Base-by-base conservation (phyloP, 2,797 vertebrate species). In the Microctenopoma stevenorrisi region DNA sequence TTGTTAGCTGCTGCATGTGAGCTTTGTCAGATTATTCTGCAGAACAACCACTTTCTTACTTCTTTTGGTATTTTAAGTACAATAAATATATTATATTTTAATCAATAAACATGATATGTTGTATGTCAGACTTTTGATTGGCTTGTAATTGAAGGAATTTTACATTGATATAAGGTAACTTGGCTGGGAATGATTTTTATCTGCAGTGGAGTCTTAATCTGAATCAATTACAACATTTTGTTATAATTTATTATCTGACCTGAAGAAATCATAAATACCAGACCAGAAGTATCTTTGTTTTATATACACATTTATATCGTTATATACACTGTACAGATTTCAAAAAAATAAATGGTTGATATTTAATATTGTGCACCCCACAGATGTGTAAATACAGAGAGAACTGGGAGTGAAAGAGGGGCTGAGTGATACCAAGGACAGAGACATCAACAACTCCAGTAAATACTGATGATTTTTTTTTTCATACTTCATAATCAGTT, bases 281-380 rank as follows among this genome's bases (percentile, higher is more conserved):
- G 81, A 84, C 83, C 68, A 90, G 79, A 83, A 74, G 73, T 78
- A 82, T 87, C 72, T 80, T 90, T 86, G 84, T 91, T 93, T 92
- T 93, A 93, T 94, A 86, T 94, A 93, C 86, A 94, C 91, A 93
- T 93, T 89, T 94, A 92, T 93, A 90, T 93, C 83, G 82, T 55
- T 94, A 93, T 94, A 76, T 94, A 94, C 93, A 94, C 93, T 94
- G 92, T 94, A 94, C 93, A 94, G 70, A 81, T 87, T 87, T 91
- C 78, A 83, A 91, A 93, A 22, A 94, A 94, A 93, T 92, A 94
- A 92, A 89, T 74, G 84, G 86, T 85, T 78, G 82, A 92, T 88
- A 92, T 93, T 89, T 86, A 85, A 93, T 88, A 92, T 91, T 92
- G 90, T 92, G 91, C 91, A 92, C 89, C 87, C 87, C 86, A 93